Base-by-base conservation (phyloP, 2,888 invertebrate species). In the Pandemis cinnamomeana region DNA sequence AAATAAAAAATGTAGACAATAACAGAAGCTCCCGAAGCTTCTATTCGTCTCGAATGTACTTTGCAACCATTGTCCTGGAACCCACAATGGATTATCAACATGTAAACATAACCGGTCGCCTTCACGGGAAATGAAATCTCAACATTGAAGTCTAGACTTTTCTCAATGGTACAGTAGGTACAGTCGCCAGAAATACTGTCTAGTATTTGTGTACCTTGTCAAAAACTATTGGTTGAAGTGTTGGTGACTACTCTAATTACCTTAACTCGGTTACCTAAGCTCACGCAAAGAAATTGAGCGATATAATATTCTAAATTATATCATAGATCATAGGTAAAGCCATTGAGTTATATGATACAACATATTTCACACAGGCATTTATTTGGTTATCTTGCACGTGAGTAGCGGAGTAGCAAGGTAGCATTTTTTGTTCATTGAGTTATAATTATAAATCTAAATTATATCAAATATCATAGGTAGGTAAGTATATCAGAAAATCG, bases 21-120 rank as follows among this genome's bases (percentile, higher is more conserved):
- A 36, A 66, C 13, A 27, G 15, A 44, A 66, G 53, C 76, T 78
- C 77, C 66, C 72, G 77, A 73, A 67, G 66, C 27, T 74, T 72
- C 71, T 71, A 76, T 79, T 70, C 71, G 15, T 41, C 44, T 48
- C 48, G 63, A 70, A 55, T 64, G 71, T 71, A 41, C 67, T 75
- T 76, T 41, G 71, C 78, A 78, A 77, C 83, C 83, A 86, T 86
- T 85, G 86, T 84, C 78, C 78, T 78, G 75, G 75, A 71, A 77
- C 78, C 77, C 80, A 86, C 86, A 85, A 85, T 86, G 83, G 80
- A 71, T 75, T 80, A 80, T 81, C 79, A 80, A 77, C 78, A 64
- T 71, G 80, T 81, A 83, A 82, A 86, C 86, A 84, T 78, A 74
- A 62, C 71, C 75, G 67, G 67, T 75, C 55, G 55, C 70, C 73